phyloP scores from a whole-genome alignment of 1,140 invertebrate genomes.

The Magallana ariakensis region DNA sequence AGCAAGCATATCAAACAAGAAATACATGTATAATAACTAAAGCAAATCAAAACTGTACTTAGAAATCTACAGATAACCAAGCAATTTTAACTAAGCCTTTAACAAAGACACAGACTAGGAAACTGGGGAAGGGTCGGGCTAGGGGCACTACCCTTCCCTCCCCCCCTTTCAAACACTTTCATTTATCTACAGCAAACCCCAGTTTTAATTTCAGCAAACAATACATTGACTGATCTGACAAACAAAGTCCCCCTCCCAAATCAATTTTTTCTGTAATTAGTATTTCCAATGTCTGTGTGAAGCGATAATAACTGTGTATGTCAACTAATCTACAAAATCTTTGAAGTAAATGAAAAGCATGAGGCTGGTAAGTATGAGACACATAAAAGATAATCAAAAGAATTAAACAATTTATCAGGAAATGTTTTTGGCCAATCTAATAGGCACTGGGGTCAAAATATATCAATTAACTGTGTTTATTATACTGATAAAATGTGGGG shows the following conservation, averaged over 20 bases:
- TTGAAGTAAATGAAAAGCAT: no score
- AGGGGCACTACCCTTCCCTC: background rate
- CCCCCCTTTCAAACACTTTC: background rate
- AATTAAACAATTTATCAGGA: background rate
- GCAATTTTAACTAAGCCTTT: background rate
- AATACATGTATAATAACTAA: conserved; percentile 23
- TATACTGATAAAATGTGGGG: background rate
- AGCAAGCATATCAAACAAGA: conserved; percentile 6
- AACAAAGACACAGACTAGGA: background rate
- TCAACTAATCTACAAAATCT: background rate
- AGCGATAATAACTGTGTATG: conserved; percentile 8
- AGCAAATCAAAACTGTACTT: conserved; percentile 3
- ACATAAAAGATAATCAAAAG: background rate
- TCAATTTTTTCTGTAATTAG: background rate
- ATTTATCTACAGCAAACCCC: background rate
- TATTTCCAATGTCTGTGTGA: conserved; percentile 7
- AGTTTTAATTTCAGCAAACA: background rate
- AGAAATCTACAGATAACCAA: background rate
- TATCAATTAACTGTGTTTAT: conserved; percentile 17
- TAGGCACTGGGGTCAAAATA: background rate
- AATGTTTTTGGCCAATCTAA: background rate
- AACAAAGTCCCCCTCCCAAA: background rate
- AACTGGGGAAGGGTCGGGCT: background rate
- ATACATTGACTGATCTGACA: background rate
- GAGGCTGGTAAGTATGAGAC: background rate